Evolutionary conservation across 1,140 invertebrate genomes (phyloP).

Genomic region (Aphis gossypii): DNA sequence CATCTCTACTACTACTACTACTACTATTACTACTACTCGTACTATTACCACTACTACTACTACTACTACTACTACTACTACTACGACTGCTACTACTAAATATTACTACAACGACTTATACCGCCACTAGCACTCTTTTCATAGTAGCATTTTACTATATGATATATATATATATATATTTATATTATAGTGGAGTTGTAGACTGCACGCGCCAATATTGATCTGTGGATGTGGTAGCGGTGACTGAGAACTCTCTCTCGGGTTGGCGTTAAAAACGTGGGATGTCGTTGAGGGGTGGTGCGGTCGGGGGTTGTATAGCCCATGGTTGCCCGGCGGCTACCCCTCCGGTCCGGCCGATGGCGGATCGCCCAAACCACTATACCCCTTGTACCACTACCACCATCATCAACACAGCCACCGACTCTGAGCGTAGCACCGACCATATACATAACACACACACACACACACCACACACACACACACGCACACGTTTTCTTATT

Average conservation of each 20-base stretch:
- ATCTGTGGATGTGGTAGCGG: conserved; percentile 41
- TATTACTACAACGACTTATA: no score
- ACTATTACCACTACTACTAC: background rate
- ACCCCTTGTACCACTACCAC: background rate
- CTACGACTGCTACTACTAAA: background rate
- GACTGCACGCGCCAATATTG: conserved; percentile 33
- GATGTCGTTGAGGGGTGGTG: no score
- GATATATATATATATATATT: background rate
- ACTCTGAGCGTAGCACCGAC: background rate
- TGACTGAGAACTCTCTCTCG: conserved; percentile 8
- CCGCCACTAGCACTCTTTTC: no score
- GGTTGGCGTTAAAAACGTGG: conserved; percentile 37
- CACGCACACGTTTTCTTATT: background rate
- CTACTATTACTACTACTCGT: no score
- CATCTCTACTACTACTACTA: background rate
- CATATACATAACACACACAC: background rate
- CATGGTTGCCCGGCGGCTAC: background rate
- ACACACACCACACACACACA: background rate
- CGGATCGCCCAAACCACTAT: background rate
- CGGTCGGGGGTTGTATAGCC: background rate
- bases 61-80: background rate
- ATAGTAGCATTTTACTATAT: background rate
- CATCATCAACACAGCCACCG: background rate
- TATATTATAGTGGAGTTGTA: background rate
- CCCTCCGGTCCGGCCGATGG: background rate